Percentiles rank a stretch among this genome's conserved stretches.
Conservation (phyloP, 2,888 invertebrate genomes). For the Cosmia pyralina region DNA sequence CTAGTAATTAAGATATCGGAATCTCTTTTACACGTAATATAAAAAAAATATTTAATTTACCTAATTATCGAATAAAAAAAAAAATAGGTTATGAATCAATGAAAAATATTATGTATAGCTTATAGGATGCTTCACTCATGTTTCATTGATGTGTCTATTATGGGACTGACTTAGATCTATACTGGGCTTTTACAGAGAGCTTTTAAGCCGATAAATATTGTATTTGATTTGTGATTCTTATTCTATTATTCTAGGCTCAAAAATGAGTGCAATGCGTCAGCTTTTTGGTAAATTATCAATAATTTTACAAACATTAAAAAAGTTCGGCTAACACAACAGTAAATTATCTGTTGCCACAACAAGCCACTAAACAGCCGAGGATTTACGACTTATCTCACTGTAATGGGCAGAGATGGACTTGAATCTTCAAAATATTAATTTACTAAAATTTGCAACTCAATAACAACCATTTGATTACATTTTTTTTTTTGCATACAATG, state of each 20-base stretch:
- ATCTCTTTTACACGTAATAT: no score
- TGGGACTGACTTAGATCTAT: neutral
- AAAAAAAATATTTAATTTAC: no score
- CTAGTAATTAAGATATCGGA: no score
- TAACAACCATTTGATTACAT: neutral
- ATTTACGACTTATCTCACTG: slow-evolving; percentile 66
- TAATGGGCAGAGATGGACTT: slow-evolving; percentile 30
- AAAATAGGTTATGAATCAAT: neutral
- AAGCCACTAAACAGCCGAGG: slow-evolving; percentile 58
- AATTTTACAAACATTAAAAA: neutral
- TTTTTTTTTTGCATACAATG: neutral
- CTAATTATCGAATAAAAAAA: no score
- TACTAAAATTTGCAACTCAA: neutral
- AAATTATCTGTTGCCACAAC: slow-evolving; percentile 63
- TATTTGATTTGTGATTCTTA: neutral
- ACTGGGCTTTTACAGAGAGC: neutral
- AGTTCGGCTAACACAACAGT: slow-evolving; percentile 14
- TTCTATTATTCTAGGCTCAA: neutral
- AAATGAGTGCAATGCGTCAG: neutral
- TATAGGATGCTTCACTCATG: neutral
- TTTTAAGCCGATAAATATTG: neutral
- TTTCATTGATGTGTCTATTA: neutral
- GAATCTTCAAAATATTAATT: neutral
- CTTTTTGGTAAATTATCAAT: neutral
- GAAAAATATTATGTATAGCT: neutral